phyloP scores from a whole-genome alignment of 2,113 vertebrate genomes.

The Dromiciops gliroides region DNA sequence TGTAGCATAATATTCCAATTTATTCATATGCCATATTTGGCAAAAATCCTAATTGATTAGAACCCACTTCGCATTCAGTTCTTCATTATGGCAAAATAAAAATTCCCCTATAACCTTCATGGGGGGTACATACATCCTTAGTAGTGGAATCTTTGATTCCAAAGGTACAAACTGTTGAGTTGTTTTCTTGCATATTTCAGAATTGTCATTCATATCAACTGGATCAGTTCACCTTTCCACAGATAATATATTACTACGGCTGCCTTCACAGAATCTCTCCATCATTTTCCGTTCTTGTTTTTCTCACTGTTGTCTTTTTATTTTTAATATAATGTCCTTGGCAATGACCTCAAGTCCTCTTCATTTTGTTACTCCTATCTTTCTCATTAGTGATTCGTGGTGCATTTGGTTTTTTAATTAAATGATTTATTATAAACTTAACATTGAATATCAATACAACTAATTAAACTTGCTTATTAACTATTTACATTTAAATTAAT shows the following conservation, averaged over 20 bases:
- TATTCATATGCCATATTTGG: background rate
- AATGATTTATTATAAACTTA: background rate
- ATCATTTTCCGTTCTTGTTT: background rate
- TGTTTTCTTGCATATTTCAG: background rate
- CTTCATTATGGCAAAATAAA: background rate
- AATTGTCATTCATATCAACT: background rate
- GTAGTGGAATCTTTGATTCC: background rate
- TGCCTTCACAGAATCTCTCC: background rate
- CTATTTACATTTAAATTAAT: background rate
- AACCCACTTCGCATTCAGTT: background rate
- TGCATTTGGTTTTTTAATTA: background rate
- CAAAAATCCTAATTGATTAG: background rate
- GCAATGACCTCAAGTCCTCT: background rate
- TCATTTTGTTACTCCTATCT: background rate
- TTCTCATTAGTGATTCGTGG: background rate
- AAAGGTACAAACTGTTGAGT: background rate
- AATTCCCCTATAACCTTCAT: background rate
- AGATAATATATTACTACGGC: background rate
- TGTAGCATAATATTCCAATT: background rate
- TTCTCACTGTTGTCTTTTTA: background rate
- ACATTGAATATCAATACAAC: background rate
- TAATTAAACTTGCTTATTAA: constrained; percentile 2
- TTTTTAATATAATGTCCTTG: background rate
- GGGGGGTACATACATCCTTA: background rate
- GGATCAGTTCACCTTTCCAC: background rate